Conservation (phyloP, 2,113 vertebrate species). For the Polypterus bichir region DNA sequence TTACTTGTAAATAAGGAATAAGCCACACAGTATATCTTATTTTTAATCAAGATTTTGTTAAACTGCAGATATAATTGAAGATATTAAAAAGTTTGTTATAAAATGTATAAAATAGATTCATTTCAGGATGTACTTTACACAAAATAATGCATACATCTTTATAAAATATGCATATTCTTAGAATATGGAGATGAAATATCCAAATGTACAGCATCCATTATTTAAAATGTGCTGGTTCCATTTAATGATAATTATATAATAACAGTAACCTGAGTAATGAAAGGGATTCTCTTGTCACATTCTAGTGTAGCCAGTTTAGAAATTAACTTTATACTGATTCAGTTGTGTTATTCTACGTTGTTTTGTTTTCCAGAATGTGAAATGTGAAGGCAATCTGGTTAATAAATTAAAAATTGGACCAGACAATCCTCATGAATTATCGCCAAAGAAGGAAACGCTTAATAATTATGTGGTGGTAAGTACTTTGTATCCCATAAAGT, state of each 20-base stretch:
- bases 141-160: no score
- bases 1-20: not conserved
- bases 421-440: slow-evolving; percentile 10
- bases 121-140: no score
- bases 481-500: not conserved
- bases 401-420: slow-evolving; percentile 46
- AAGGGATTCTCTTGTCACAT: not conserved
- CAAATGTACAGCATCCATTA: not conserved
- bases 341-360: slow-evolving; percentile 7
- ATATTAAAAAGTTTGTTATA: no score
- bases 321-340: not conserved
- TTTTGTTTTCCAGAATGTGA: slow-evolving; percentile 43
- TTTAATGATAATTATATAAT: not conserved
- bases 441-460: slow-evolving; percentile 54
- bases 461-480: slow-evolving; percentile 65
- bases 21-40: no score
- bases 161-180: not conserved
- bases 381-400: slow-evolving; percentile 39
- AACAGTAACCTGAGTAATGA: not conserved
- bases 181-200: not conserved
- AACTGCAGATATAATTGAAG: no score
- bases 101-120: no score
- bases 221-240: not conserved
- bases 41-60: no score
- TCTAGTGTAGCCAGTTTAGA: not conserved